These are phyloP conservation scores for Corydoras maculifer DNA, from an alignment of 2,113 vertebrate species.

Conservation along the genomic window DNA sequence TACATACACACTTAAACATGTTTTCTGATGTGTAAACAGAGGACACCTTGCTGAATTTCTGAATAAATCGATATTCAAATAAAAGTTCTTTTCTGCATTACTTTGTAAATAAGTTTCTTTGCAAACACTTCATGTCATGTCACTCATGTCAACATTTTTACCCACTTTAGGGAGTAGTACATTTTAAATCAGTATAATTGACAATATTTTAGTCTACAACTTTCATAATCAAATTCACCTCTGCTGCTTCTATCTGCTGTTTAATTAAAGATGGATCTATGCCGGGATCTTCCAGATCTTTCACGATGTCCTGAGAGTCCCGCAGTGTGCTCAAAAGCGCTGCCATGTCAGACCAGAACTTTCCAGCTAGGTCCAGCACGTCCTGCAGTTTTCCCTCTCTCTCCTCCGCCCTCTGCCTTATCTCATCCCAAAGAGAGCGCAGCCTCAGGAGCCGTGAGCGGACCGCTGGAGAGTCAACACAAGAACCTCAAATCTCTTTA, in stretches of 20 bases:
- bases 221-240: slow-evolving; percentile 62
- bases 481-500: not conserved
- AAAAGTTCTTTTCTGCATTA: no score
- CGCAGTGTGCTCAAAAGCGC: slow-evolving; percentile 88
- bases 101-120: no score
- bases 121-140: no score
- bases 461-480: slow-evolving; percentile 67
- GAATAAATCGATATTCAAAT: no score
- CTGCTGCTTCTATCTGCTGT: slow-evolving; percentile 93
- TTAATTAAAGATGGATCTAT: slow-evolving; percentile 98
- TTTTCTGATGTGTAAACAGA: no score
- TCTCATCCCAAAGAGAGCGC: slow-evolving; percentile 96
- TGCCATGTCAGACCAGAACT: slow-evolving; percentile 96
- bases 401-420: slow-evolving; percentile 88
- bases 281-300: slow-evolving; percentile 93
- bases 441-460: slow-evolving; percentile 86
- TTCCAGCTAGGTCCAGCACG: slow-evolving; percentile 88
- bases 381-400: slow-evolving; percentile 90
- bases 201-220: no score
- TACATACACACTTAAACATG: no score
- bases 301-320: slow-evolving; percentile 92
- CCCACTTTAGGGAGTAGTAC: no score
- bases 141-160: no score
- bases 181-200: no score
- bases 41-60: no score